Conservation (phyloP, 2,888 invertebrate genomes). For the Seira musarum region DNA sequence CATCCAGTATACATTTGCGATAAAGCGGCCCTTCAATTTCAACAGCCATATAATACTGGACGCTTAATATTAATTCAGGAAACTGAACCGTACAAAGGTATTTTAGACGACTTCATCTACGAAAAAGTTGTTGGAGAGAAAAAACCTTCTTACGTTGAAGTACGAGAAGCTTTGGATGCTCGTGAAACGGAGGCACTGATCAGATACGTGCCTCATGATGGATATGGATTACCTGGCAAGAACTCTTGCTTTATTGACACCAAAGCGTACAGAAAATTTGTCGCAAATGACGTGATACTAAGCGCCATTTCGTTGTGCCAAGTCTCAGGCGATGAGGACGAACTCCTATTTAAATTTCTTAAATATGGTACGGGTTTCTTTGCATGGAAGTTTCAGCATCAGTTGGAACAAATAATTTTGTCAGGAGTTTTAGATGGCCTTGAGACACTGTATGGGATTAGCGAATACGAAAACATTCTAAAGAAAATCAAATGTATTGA, state of each 20-base stretch:
- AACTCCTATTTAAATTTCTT: constrained; percentile 60
- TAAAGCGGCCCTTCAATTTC: constrained; percentile 62
- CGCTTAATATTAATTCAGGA: constrained; percentile 46
- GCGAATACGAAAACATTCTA: neutral
- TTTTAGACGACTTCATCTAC: constrained; percentile 61
- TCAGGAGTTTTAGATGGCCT: constrained; percentile 58
- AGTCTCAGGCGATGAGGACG: constrained; percentile 28
- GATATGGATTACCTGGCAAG: constrained; percentile 36
- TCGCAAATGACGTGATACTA: constrained; percentile 53
- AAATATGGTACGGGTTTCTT: constrained; percentile 65
- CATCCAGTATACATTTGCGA: constrained; percentile 53
- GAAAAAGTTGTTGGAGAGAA: constrained; percentile 60
- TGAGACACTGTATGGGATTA: constrained; percentile 38
- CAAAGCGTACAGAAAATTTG: constrained; percentile 56
- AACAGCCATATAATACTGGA: constrained; percentile 60
- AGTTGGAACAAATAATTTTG: constrained; percentile 40
- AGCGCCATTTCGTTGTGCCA: constrained; percentile 35
- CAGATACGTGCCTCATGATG: constrained; percentile 35
- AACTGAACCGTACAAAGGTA: constrained; percentile 31
- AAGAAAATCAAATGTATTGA: constrained; percentile 46
- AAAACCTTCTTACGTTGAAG: constrained; percentile 32
- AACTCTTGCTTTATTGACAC: constrained; percentile 50
- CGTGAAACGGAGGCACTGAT: neutral
- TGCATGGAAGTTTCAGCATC: constrained; percentile 47
- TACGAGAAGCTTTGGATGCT: constrained; percentile 6